Base-by-base conservation (phyloP, 2,888 invertebrate genomes). In the Chalcosyrphus nemorum region DNA sequence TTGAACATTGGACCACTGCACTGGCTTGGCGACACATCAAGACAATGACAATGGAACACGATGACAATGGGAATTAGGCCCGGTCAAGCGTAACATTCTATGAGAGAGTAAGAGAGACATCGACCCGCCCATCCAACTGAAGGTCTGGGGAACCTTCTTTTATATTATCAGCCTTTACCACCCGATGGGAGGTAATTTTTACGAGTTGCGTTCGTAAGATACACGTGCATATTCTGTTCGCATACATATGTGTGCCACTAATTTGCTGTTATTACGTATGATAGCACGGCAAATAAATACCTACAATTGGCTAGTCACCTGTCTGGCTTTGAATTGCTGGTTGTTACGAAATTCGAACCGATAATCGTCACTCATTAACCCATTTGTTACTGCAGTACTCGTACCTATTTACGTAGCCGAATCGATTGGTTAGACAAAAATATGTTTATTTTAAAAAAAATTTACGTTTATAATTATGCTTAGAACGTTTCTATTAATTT, bases 51-150 rank as follows among this genome's bases (percentile, higher is more conserved):
- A 80, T 80, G 66, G 66, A 38, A 68, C 54, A 68, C 38, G 54
- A 66, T 81, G 81, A 81, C 76, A 81, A 76, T 76, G 76, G 59
- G 59, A 76, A 61, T 71, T 57, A 35, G 52, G 35, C 59, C 56
- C 76, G 76, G 76, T 81, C 71, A 71, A 76, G 71, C 76, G 71
- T 52, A 38, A 47, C 75, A 47, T 29, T 35, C 43, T 43, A 35
- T 13, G 21, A 21, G 11, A 7, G 19, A 7, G 43, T 11, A 13
- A 47, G 56, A 32, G 38, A 59, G 45, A 35, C 35, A 65, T 50
- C 71, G 57, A 78, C 24, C 41, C 21, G 50, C 43, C 70, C 29
- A 59, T 54, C n/a, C 7, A 68, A 21, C 21, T 43, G 63, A 65
- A 65, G 65, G 76, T 81, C 57, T 63, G 15, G 38, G 47, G 43